phyloP scores from a whole-genome alignment of 2,888 invertebrate genomes.

The Coecobrya sp. region DNA sequence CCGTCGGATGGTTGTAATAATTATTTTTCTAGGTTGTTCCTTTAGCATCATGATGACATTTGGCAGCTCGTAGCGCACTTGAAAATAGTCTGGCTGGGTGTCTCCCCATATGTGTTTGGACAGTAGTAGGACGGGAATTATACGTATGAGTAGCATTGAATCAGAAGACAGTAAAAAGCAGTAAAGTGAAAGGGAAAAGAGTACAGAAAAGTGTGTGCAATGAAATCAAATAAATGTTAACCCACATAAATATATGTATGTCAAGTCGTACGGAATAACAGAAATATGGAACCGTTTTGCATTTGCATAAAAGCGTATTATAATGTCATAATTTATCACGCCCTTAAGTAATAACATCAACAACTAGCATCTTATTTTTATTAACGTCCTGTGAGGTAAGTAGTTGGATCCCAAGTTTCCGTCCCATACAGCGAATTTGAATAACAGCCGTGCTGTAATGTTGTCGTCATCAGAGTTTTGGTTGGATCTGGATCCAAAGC shows the following conservation, averaged over 20 bases:
- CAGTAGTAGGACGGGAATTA: neutral
- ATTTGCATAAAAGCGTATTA: conserved; percentile 38
- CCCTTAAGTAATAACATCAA: conserved; percentile 16
- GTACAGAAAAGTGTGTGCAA: conserved; percentile 3
- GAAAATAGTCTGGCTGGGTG: conserved; percentile 22
- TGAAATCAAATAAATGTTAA: neutral
- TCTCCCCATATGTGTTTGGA: neutral
- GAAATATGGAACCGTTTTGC: neutral
- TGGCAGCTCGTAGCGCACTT: conserved; percentile 37
- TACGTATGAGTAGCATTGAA: neutral
- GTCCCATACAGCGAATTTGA: conserved; percentile 75
- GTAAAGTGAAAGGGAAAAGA: neutral
- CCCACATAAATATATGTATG: neutral
- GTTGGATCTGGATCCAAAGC: conserved; percentile 67
- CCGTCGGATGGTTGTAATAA: conserved; percentile 6
- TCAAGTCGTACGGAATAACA: conserved; percentile 2
- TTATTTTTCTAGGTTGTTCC: neutral
- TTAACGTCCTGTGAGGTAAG: conserved; percentile 62
- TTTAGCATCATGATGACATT: conserved; percentile 33
- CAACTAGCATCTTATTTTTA: conserved; percentile 10
- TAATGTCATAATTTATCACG: conserved; percentile 37
- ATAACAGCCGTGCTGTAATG: conserved; percentile 71
- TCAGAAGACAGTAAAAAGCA: conserved; percentile 29
- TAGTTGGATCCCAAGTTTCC: conserved; percentile 69
- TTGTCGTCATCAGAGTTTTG: conserved; percentile 76